Base-by-base conservation (phyloP, 2,888 invertebrate species). In the Lobophora halterata region DNA sequence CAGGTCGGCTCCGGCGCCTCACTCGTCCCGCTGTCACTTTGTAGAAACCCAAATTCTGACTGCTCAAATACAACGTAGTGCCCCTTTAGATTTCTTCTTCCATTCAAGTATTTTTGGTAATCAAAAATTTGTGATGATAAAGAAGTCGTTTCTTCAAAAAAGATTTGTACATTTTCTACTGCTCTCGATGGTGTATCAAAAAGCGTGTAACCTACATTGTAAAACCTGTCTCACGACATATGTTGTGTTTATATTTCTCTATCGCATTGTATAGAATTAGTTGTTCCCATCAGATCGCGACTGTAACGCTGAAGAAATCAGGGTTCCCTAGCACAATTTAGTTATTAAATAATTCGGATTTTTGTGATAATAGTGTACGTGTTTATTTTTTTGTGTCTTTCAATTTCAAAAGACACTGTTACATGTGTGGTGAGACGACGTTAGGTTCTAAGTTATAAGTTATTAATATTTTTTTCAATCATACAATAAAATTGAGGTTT, bases 401-500 rank as follows among this genome's bases (percentile, higher is more conserved):
- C 55, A 52, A 35, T 45, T 46, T 52, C 41, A 47, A 79, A 82
- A 80, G 79, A 82, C 78, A 77, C 61, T 64, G 86, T 86, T 86
- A 85, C 87, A 86, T 86, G 86, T 86, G 87, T 86, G 85, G 87
- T 86, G 87, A 87, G 86, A 86, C 86, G 86, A 80, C 79, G 81
- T 75, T 79, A 82, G 81, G 76, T 68, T 67, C 65, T 73, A 58
- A 48, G 50, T 44, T 18, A 43, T 55, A 37, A 7, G 13, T 25
- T 66, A 69, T 18, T 10, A 23, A 11, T 18, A 6, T 10, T 10
- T 17, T 27, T 3, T 9, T 3, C 8, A 25, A 14, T 14, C 8
- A 3, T 26, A 16, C 16, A n/a, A 9, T 16, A 6, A 26, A 21
- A 34, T 17, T 11, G 26, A 34, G 24, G 16, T 38, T 23, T 20